phyloP scores from a whole-genome alignment of 1,140 invertebrate genomes.

The Drosophila suzukii region DNA sequence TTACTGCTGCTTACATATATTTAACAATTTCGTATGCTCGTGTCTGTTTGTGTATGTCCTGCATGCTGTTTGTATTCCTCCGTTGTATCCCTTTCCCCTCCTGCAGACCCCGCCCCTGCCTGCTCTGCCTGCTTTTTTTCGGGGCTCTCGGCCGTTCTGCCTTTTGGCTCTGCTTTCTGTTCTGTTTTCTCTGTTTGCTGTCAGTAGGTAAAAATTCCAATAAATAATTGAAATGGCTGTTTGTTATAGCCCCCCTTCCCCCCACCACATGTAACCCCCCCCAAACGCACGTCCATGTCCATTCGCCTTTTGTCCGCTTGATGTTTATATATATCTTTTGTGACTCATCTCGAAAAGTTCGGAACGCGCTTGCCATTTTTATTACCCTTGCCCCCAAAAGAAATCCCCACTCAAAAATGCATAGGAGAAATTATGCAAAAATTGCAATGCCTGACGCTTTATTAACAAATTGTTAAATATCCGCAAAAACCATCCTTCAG shows the following conservation, averaged over 20 bases:
- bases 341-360: slow-evolving; percentile 29
- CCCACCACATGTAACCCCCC: neutral
- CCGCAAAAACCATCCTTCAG: neutral
- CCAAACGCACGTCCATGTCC: neutral
- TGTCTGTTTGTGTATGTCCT: slow-evolving; percentile 15
- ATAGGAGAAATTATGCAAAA: slow-evolving; percentile 34
- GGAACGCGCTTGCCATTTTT: slow-evolving; percentile 54
- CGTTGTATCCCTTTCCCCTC: slow-evolving; percentile 13
- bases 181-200: slow-evolving; percentile 77
- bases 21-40: slow-evolving; percentile 41
- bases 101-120: neutral
- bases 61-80: slow-evolving; percentile 28
- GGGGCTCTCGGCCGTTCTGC: slow-evolving; percentile 37
- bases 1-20: slow-evolving; percentile 51
- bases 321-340: slow-evolving; percentile 58
- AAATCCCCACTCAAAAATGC: slow-evolving; percentile 20
- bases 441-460: slow-evolving; percentile 36
- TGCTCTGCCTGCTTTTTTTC: slow-evolving; percentile 15
- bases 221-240: slow-evolving; percentile 80
- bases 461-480: slow-evolving; percentile 38
- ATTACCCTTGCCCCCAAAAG: slow-evolving; percentile 36
- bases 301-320: slow-evolving; percentile 47
- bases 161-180: slow-evolving; percentile 23
- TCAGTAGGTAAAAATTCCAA: slow-evolving; percentile 82
- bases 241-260: slow-evolving; percentile 45